phyloP scores from a whole-genome alignment of 2,797 vertebrate genomes.

The Crocidura indochinensis region DNA sequence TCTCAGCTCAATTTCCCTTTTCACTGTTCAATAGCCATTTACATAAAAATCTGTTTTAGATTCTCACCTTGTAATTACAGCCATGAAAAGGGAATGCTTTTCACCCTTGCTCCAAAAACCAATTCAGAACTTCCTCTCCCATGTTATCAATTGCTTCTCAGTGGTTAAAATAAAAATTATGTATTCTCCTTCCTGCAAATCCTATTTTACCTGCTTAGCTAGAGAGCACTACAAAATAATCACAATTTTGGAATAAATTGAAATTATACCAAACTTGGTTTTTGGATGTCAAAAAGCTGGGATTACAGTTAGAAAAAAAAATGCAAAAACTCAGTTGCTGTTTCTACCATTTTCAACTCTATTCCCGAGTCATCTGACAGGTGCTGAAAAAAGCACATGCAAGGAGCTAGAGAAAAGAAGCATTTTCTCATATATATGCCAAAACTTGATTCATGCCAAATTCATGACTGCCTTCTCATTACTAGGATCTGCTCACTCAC shows the following conservation, averaged over 20 bases:
- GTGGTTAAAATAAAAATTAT: too few species aligned
- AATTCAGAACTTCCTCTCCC: neutral
- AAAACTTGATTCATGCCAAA: neutral
- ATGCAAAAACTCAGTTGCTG: neutral
- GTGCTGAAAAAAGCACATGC: neutral
- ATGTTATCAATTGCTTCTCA: neutral
- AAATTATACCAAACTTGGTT: neutral
- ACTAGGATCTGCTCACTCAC: neutral
- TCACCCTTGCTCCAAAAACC: neutral
- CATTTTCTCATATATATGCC: too few species aligned
- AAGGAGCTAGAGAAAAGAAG: neutral
- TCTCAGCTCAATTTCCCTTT: neutral
- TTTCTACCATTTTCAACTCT: neutral
- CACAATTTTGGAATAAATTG: neutral
- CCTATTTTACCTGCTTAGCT: accelerated
- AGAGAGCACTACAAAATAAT: neutral
- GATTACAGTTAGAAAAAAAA: neutral
- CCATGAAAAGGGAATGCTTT: neutral
- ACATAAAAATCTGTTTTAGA: neutral
- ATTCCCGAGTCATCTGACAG: neutral
- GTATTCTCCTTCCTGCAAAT: too few species aligned
- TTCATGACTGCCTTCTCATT: neutral
- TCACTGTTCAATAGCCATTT: neutral
- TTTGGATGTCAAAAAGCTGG: neutral
- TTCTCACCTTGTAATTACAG: neutral